Conservation (phyloP, 2,888 invertebrate species). For the Tromatobia lineatoria region DNA sequence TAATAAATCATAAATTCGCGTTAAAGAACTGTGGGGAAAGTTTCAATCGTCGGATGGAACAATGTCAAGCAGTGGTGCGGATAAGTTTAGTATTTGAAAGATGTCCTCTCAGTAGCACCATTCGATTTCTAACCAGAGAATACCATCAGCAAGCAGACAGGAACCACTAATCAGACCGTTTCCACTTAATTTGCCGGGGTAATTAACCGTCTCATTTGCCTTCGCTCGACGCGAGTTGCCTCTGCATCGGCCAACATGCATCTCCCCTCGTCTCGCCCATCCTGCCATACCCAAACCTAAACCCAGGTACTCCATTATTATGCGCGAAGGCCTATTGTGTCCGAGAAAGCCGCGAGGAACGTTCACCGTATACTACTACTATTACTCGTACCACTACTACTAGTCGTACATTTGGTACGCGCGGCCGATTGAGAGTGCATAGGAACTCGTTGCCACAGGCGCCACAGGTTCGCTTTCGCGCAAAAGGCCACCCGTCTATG, state of each 20-base stretch:
- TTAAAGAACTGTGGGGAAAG: neutral
- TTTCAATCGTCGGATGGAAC: neutral
- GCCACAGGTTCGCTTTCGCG: constrained; percentile 54
- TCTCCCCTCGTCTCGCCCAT: constrained; percentile 70
- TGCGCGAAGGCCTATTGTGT: constrained; percentile 80
- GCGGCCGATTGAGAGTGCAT: constrained; percentile 21
- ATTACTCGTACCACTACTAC: neutral
- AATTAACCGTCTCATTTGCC: constrained; percentile 83
- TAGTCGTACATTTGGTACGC: constrained; percentile 2
- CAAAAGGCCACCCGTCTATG: constrained; percentile 28
- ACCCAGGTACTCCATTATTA: constrained; percentile 82
- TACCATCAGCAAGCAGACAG: constrained; percentile 78
- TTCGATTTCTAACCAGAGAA: constrained; percentile 65
- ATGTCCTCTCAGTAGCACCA: constrained; percentile 11
- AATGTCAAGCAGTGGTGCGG: neutral
- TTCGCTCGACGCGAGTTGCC: constrained; percentile 63
- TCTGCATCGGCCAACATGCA: constrained; percentile 51
- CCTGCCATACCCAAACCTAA: constrained; percentile 78
- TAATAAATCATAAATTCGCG: neutral
- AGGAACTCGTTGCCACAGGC: constrained; percentile 34
- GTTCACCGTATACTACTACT: constrained; percentile 38
- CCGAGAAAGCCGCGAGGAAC: constrained; percentile 73
- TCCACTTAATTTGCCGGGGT: constrained; percentile 84
- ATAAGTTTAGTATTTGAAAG: constrained; percentile 28
- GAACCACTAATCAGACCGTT: constrained; percentile 83